These are phyloP conservation scores for Palythoa grandis DNA, from an alignment of 92 coral and sea anemone genomes.

Conservation along the genomic window DNA sequence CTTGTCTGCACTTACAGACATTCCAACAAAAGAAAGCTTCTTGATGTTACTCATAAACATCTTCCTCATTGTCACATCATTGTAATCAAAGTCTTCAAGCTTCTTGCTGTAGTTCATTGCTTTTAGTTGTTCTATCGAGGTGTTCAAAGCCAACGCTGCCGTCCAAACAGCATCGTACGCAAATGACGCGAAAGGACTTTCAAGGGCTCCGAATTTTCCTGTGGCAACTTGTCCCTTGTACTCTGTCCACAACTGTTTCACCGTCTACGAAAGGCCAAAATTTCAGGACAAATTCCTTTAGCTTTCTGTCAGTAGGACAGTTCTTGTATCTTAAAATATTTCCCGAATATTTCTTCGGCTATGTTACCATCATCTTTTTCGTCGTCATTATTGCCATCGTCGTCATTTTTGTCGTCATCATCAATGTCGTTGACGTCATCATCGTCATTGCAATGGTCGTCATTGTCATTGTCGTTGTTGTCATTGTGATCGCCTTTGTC, in stretches of 20 bases:
- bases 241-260: conserved; percentile 55
- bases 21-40: conserved; percentile 60
- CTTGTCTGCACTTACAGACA: conserved; percentile 73
- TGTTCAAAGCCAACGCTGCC: conserved; percentile 73
- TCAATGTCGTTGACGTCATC: no score
- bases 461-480: no score
- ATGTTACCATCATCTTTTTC: no score
- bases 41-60: conserved; percentile 63
- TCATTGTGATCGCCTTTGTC: no score
- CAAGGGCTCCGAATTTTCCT: conserved; percentile 36
- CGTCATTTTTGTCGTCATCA: no score
- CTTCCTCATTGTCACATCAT: conserved; percentile 65
- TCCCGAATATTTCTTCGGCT: no score
- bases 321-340: no score
- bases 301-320: no score
- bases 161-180: conserved; percentile 86
- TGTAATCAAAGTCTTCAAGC: conserved; percentile 71
- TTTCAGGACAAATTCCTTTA: no score
- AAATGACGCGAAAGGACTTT: conserved; percentile 71
- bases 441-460: no score
- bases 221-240: conserved; percentile 35
- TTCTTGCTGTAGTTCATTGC: conserved; percentile 68
- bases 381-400: no score
- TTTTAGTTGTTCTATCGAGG: conserved; percentile 56
- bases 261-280: conserved; percentile 51